Percentiles rank a stretch among this genome's conserved stretches.
Evolutionary conservation across 2,888 invertebrate species (phyloP).

Genomic region (Anorthoa munda): DNA sequence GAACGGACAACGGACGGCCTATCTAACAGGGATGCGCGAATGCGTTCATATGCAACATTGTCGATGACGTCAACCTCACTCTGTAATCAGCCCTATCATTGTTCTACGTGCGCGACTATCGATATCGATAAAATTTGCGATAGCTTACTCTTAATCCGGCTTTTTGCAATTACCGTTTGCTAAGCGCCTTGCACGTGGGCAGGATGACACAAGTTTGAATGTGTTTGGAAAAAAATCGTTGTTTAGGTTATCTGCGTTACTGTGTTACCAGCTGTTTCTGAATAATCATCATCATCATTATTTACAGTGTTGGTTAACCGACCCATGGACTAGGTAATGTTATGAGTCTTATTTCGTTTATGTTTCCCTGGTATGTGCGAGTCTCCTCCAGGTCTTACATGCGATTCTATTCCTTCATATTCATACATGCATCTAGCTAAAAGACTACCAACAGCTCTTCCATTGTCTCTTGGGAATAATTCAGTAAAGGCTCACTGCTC

Average conservation of each 20-base stretch:
- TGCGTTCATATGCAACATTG: conserved; percentile 29
- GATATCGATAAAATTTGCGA: conserved; percentile 19
- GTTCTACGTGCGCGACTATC: conserved; percentile 33
- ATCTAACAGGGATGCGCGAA: conserved; percentile 62
- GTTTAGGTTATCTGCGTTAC: not conserved
- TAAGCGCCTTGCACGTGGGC: conserved; percentile 9
- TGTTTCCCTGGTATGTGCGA: no score
- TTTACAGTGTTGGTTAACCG: no score
- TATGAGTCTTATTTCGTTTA: no score
- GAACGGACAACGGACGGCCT: conserved; percentile 56
- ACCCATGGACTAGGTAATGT: no score
- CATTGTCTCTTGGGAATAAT: not conserved
- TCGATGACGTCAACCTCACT: conserved; percentile 40
- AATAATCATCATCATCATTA: no score
- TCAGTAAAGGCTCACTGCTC: no score
- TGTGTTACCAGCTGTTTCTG: not conserved
- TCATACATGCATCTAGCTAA: no score
- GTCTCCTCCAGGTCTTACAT: no score
- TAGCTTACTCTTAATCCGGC: conserved; percentile 16
- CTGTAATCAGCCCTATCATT: conserved; percentile 31
- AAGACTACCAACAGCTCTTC: not conserved
- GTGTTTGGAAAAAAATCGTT: not conserved
- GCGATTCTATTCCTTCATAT: no score
- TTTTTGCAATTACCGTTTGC: conserved; percentile 1
- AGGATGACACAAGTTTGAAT: not conserved